These are phyloP conservation scores for Gobiocypris rarus DNA, from an alignment of 2,113 vertebrate genomes.

Conservation along the genomic window DNA sequence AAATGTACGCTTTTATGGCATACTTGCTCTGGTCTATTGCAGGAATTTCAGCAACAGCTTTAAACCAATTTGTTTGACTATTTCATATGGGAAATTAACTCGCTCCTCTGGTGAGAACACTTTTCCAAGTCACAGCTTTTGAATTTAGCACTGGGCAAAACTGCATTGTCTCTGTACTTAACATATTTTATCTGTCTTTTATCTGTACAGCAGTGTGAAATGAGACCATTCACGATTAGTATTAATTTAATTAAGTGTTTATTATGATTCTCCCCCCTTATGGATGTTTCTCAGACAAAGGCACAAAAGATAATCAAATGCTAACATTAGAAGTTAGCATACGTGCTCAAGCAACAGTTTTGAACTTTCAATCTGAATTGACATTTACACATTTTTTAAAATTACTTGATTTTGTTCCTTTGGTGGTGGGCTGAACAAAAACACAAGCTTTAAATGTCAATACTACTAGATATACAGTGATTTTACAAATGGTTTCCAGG, in stretches of 20 bases:
- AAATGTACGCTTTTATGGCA: conserved; percentile 43
- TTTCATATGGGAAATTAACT: conserved; percentile 45
- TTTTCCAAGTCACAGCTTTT: conserved; percentile 32
- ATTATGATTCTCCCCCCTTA: neutral
- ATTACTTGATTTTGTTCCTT: too few species aligned
- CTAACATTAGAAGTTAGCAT: neutral
- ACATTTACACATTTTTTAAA: neutral
- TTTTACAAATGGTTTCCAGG: too few species aligned
- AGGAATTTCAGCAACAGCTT: conserved; percentile 42
- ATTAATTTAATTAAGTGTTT: neutral
- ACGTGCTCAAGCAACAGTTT: neutral
- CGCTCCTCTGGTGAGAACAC: conserved; percentile 34
- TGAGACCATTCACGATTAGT: neutral
- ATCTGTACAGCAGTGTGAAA: conserved; percentile 23
- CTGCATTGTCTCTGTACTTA: neutral
- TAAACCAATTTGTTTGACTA: conserved; percentile 45
- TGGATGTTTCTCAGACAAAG: neutral
- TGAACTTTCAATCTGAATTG: neutral
- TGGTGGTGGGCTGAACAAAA: neutral
- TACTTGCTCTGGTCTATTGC: conserved; percentile 38
- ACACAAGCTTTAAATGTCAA: neutral
- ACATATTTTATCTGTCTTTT: neutral
- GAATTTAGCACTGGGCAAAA: conserved; percentile 16
- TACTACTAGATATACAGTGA: neutral
- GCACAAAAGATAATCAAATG: neutral